Conservation (phyloP, 2,888 invertebrate genomes). For the Limnephilus marmoratus region DNA sequence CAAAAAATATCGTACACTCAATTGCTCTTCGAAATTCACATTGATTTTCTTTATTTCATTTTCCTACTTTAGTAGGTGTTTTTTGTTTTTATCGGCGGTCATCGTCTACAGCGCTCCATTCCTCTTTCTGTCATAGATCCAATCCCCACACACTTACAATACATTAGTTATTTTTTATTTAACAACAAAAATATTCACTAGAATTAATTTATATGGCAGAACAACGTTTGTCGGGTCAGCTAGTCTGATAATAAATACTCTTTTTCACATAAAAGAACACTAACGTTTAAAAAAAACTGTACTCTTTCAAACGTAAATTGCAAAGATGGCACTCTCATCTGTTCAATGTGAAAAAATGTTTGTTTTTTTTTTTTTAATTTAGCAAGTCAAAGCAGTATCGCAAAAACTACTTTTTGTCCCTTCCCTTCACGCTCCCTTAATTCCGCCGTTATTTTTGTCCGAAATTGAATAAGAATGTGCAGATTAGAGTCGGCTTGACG, state of each 20-base stretch:
- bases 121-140: too few relatives aligned
- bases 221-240: too few relatives aligned
- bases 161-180: too few relatives aligned
- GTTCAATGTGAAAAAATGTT: not conserved
- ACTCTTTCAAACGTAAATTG: not conserved
- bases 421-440: conserved; percentile 34
- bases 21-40: too few relatives aligned
- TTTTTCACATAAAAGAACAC: not conserved
- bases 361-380: conserved; percentile 10
- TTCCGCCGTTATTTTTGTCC: conserved; percentile 59
- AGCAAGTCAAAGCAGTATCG: conserved; percentile 13
- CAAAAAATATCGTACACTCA: too few relatives aligned
- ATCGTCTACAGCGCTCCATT: too few relatives aligned
- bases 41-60: too few relatives aligned
- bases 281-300: not conserved
- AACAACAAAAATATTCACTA: too few relatives aligned
- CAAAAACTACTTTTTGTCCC: conserved; percentile 36
- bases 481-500: conserved; percentile 64
- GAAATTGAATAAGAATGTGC: conserved; percentile 65
- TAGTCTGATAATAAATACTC: not conserved
- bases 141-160: too few relatives aligned
- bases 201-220: too few relatives aligned
- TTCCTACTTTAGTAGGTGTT: too few relatives aligned
- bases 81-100: too few relatives aligned
- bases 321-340: not conserved